phyloP scores from a whole-genome alignment of 2,888 invertebrate genomes.

The Cecidostiba fungosa region DNA sequence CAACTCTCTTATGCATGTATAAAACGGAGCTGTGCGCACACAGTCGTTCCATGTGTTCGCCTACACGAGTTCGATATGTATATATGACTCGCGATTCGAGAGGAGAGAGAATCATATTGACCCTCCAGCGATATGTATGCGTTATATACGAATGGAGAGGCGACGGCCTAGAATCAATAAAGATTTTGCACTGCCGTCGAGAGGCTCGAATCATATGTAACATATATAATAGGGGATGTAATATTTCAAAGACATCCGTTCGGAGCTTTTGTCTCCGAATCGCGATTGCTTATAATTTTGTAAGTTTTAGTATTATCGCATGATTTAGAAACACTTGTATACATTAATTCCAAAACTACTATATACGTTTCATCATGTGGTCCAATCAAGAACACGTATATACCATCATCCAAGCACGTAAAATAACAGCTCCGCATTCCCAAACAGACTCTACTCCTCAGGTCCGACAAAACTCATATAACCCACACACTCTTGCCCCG shows the following conservation, averaged over 20 bases:
- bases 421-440: constrained; percentile 5
- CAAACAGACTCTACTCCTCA: background rate
- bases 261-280: background rate
- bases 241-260: constrained; percentile 77
- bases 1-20: constrained; percentile 39
- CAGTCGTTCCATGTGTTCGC: constrained; percentile 31
- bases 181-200: constrained; percentile 75
- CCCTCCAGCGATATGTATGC: constrained; percentile 70
- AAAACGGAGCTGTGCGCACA: background rate
- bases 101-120: constrained; percentile 74
- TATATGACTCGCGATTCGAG: constrained; percentile 29
- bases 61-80: constrained; percentile 46
- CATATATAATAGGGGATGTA: constrained; percentile 52
- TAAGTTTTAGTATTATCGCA: too few species aligned
- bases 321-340: too few species aligned
- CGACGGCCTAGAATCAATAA: constrained; percentile 76
- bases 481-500: background rate
- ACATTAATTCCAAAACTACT: background rate
- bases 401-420: background rate
- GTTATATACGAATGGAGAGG: constrained; percentile 65
- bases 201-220: constrained; percentile 24
- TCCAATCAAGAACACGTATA: background rate
- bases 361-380: background rate
- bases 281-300: too few species aligned
- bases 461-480: constrained; percentile 12